These are phyloP conservation scores for Parnassius mnemosyne DNA, from an alignment of 2,888 invertebrate genomes.

Conservation along the genomic window DNA sequence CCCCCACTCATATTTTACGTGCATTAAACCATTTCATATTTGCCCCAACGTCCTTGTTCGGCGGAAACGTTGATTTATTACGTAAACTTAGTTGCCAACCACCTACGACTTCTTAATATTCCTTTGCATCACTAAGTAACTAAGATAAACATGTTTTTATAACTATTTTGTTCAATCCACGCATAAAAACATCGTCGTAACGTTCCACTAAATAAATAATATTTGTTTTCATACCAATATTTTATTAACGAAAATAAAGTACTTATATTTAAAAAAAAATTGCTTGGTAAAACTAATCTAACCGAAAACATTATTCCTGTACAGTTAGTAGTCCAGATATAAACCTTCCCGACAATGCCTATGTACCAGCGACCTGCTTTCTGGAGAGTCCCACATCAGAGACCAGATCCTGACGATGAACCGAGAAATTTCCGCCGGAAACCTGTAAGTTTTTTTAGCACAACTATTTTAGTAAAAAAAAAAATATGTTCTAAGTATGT, in stretches of 20 bases:
- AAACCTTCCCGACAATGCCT: conserved; percentile 60
- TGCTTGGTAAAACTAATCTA: not conserved
- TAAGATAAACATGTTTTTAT: conserved; percentile 29
- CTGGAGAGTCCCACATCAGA: conserved; percentile 78
- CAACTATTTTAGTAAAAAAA: not conserved
- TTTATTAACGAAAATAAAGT: conserved; percentile 8
- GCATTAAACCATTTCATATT: conserved; percentile 30
- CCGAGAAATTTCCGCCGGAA: conserved; percentile 52
- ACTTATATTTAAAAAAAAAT: not conserved
- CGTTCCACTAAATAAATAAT: conserved; percentile 22
- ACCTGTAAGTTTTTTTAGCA: conserved; percentile 31
- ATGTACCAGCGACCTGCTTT: conserved; percentile 82
- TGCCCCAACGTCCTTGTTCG: conserved; percentile 42
- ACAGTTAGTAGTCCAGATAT: conserved; percentile 37
- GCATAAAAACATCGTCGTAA: not conserved
- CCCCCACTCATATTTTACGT: conserved; percentile 11
- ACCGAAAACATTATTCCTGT: conserved; percentile 31
- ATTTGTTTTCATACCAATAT: conserved; percentile 20
- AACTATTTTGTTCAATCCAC: conserved; percentile 2
- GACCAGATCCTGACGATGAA: conserved; percentile 68
- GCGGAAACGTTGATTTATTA: conserved; percentile 56
- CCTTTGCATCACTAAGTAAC: conserved; percentile 25
- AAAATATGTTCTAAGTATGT: too few species aligned
- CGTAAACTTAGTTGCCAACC: conserved; percentile 52
- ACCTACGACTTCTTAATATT: conserved; percentile 45